These are phyloP conservation scores for Cebidichthys violaceus DNA, from an alignment of 2,113 vertebrate genomes.

Conservation along the genomic window DNA sequence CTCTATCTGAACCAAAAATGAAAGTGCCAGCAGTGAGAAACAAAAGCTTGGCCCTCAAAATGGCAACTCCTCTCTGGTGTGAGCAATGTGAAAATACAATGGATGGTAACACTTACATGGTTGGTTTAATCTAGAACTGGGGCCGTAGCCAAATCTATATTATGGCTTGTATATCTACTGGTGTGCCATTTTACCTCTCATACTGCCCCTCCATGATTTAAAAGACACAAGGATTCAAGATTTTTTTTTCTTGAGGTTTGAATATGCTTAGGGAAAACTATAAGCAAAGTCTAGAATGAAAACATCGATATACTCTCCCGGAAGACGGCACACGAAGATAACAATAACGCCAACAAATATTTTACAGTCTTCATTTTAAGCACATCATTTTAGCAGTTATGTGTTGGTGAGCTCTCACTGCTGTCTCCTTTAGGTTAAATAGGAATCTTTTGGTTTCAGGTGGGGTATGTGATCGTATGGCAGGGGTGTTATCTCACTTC, in stretches of 20 bases:
- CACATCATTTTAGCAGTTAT: background rate
- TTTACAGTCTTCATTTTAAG: slow-evolving; percentile 7
- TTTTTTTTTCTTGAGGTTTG: background rate
- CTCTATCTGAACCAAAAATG: background rate
- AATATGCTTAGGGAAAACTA: background rate
- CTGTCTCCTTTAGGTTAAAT: background rate
- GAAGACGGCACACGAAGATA: background rate
- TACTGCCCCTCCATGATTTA: background rate
- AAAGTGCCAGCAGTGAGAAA: background rate
- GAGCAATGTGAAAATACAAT: no score
- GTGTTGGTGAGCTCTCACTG: slow-evolving; percentile 21
- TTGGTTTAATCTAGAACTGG: background rate
- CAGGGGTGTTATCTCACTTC: slow-evolving; percentile 25
- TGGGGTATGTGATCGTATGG: background rate
- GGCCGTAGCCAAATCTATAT: background rate
- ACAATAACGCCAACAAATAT: background rate
- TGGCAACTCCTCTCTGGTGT: background rate
- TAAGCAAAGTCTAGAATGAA: background rate
- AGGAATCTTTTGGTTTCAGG: background rate
- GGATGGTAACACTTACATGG: background rate
- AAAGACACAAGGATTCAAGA: background rate
- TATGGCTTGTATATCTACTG: background rate
- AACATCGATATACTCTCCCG: background rate
- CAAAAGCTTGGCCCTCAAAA: background rate
- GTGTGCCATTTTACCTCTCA: background rate